Percentiles rank a stretch among this genome's conserved stretches.
phyloP scores from a whole-genome alignment of 2,113 vertebrate species.

The Nansenia antarctica region DNA sequence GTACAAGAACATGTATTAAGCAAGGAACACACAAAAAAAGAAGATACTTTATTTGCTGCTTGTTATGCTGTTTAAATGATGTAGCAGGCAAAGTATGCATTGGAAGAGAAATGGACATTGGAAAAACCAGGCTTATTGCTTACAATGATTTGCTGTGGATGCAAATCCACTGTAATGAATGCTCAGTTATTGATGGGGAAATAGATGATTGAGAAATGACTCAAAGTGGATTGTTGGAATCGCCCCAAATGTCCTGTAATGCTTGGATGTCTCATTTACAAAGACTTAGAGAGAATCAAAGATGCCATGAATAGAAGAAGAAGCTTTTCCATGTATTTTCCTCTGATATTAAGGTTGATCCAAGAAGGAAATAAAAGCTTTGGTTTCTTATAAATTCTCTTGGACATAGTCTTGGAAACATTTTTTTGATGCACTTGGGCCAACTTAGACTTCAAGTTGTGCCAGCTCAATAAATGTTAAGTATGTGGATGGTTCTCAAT shows the following conservation, averaged over 20 bases:
- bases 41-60: no score
- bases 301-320: constrained; percentile 29
- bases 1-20: no score
- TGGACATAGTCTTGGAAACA: constrained; percentile 37
- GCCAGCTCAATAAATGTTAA: constrained; percentile 23
- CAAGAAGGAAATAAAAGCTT: constrained; percentile 17
- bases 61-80: no score
- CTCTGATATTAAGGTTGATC: background rate
- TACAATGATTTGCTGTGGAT: constrained; percentile 38
- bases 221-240: constrained; percentile 17
- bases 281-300: constrained; percentile 23
- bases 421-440: constrained; percentile 11
- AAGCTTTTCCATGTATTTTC: constrained; percentile 1
- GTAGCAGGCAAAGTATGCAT: constrained; percentile 15
- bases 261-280: constrained; percentile 25
- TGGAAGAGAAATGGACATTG: background rate
- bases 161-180: constrained; percentile 31
- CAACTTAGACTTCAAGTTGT: constrained; percentile 19
- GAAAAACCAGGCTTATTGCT: constrained; percentile 5
- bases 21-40: no score
- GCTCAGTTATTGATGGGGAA: constrained; percentile 45
- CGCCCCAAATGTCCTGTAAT: background rate
- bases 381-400: constrained; percentile 15
- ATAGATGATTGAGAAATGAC: constrained; percentile 21
- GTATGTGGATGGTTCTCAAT: constrained; percentile 16